Base-by-base conservation (phyloP, 2,113 vertebrate genomes). In the Eulemur macaco region DNA sequence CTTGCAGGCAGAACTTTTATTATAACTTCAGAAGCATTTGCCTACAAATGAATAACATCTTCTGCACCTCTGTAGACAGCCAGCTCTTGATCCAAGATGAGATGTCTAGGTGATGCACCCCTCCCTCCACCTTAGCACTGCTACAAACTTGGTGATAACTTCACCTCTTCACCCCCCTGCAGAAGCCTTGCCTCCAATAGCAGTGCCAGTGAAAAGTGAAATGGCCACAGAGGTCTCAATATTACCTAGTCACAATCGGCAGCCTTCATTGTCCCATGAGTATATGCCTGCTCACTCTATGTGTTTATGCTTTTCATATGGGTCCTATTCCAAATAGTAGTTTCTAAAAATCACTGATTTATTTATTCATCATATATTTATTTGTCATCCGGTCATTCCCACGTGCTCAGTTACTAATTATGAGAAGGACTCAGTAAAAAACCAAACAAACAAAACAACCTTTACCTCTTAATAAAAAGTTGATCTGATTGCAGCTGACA, bases 401-500 rank as follows among this genome's bases (percentile, higher is more conserved):
- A 54, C 10, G 29, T 34, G 47, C 31, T 93, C 27, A 58, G 37
- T 83, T 89, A 80, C 37, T 58, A 39, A 47, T 2, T 86, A 9
- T 12, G 60, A 9, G 60, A 92, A 82, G 31, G 29, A 39, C 17
- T 58, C 27, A 69, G 6, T 71, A 5, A 66, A 78, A 5, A 66
- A 64, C 76, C n/a, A 18, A 20, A 34, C n/a, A 18, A 21, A 52
- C 58, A 37, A 45, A 73, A 45, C 21, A 37, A 60, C 0, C 56
- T 92, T 54, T 97, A 98, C 98, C 98, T 98, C 78, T 78, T 58
- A 81, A 98, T 96, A 47, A 97, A 97, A 86, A 45, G 80, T 25
- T 73, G 69, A 74, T 64, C 77, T 83, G n/a, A 91, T 37, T 96
- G 42, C n/a, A 47, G 42, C 29, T 76, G 34, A 50, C 1, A 34